Evolutionary conservation across 1,140 invertebrate species (phyloP), one percentile per base, ranked within the genome.

Genomic region (Venturia canescens): DNA sequence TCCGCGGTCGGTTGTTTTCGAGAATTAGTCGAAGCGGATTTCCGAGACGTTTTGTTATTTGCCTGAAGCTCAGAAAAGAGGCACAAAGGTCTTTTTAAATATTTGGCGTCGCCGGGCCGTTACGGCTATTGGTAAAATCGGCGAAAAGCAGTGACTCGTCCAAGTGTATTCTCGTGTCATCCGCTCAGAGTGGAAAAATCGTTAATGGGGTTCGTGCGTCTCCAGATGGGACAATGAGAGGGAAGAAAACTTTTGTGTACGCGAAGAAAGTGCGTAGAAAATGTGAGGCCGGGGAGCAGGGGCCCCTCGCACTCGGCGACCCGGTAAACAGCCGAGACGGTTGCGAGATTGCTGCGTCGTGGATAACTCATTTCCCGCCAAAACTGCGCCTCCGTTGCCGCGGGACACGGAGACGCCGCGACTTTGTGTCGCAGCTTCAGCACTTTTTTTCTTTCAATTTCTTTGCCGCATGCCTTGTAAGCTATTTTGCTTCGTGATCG

Each of bases 401-500:
- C 53, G 16, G 48, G 16, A 48, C 66, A 72, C 18, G 21, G n/a
- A 21, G 80, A 82, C 76, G 76, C 80, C 70, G 26, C 23, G 6
- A 31, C 21, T 31, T 69, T 69, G 16, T 31, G 29, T 0, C 66
- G 26, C 66, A 15, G 31, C 66, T 31, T 31, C 18, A 16, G 29
- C 29, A 16, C n/a, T 69, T 69, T 69, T 69, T 27, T 11, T 66
- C 15, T 69, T 21, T 16, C 38, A 4, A 7, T 16, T 29, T 74
- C 38, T 79, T 75, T 48, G 27, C 7, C 50, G 11, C 53, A 38
- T 71, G 44, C 31, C 11, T 66, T 27, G 16, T 26, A 38, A 21
- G 21, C 44, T 13, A 44, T 34, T 66, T 82, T 82, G 76, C 80
- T 79, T 82, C 70, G 69, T 72, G 53, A 82, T 75, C 80, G 80